Base-by-base conservation (phyloP, 2,888 invertebrate genomes). In the Drosophila sordidula region DNA sequence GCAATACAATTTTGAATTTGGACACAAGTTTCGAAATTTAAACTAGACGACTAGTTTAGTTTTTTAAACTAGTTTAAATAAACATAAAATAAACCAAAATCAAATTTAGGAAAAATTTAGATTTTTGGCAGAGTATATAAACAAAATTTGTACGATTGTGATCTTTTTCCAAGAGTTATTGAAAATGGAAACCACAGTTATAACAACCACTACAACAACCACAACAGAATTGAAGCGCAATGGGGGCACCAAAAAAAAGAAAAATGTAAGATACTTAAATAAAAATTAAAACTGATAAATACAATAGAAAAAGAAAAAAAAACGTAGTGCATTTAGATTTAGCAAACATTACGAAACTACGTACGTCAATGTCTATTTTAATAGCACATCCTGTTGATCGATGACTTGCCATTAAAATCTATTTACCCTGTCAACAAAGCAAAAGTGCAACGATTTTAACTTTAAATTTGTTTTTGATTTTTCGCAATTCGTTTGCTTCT, bases 101-200 rank as follows among this genome's bases (percentile, higher is more conserved):
- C 1, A 26, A n/a, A 39, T 22, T 14, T 39, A 16, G 14, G 6
- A 12, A 16, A 14, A 29, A 29, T 9, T 3, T 9, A 29, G 18
- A 18, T 18, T 26, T 26, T 26, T 8, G 26, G 26, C 26, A 8
- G 0, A 26, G 8, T 26, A 8, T 8, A 26, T 16, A 25, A 16
- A 39, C 5, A 29, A n/a, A 29, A 32, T 22, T 22, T 9, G 32
- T 29, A n/a, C 22, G 46, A 74, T 61, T 26, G 70, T 62, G 66
- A 74, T 39, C 50, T 36, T 51, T 39, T 5, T 22, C 22, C 41
- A 59, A 49, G 44, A 41, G 47, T 49, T 54, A 65, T 70, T 45
- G 36, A 71, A 73, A 67, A 89, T 89, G 90, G 89, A 89, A 76
- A 78, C 78, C 36, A 84, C 86, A 46, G 77, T 89, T 63, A 71